Conservation (phyloP, 2,797 vertebrate genomes). For the Pseudomugil tenellus region DNA sequence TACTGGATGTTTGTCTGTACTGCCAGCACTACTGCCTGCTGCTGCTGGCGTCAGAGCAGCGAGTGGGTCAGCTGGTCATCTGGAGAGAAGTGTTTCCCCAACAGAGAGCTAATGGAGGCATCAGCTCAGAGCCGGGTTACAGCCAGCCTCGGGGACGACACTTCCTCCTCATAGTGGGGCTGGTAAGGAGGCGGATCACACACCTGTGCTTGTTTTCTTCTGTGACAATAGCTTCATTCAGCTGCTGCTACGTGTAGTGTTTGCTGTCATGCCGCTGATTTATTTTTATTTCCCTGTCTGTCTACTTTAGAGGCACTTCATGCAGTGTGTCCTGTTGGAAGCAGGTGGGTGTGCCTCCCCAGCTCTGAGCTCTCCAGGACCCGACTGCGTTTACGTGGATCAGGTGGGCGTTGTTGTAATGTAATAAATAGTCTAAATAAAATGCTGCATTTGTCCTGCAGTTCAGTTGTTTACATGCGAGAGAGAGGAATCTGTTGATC, state of each 20-base stretch:
- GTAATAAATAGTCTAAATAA: neutral
- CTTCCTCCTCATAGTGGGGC: constrained; percentile 94
- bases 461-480: neutral
- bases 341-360: constrained; percentile 90
- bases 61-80: constrained; percentile 90
- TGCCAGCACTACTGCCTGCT: constrained; percentile 92
- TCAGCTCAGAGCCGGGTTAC: constrained; percentile 31
- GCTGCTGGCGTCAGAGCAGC: constrained; percentile 87
- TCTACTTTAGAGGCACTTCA: constrained; percentile 87
- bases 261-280: neutral
- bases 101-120: constrained; percentile 68
- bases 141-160: constrained; percentile 83
- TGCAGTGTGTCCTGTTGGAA: constrained; percentile 93
- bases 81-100: constrained; percentile 95
- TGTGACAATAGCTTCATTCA: neutral
- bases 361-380: constrained; percentile 88
- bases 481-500: neutral
- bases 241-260: neutral
- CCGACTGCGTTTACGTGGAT: constrained; percentile 94
- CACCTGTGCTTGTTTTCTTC: neutral
- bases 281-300: neutral
- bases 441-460: neutral
- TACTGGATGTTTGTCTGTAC: constrained; percentile 90
- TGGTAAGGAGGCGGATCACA: constrained; percentile 81
- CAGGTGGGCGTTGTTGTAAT: constrained; percentile 71